phyloP scores from a whole-genome alignment of 2,797 vertebrate species.

The Macrochelys suwanniensis region DNA sequence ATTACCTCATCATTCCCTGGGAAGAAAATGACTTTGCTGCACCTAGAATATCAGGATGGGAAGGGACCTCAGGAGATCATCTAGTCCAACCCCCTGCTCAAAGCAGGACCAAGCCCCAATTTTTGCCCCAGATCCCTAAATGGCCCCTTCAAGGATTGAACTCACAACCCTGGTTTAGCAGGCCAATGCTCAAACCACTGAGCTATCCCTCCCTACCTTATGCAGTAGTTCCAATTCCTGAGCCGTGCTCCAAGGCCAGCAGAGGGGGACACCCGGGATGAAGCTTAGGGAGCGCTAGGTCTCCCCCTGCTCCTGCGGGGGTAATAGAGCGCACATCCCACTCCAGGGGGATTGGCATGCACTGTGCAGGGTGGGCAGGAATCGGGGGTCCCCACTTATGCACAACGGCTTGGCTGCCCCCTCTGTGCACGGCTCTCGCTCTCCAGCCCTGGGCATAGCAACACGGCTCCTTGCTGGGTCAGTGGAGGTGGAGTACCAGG shows the following conservation, averaged over 20 bases:
- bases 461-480: neutral
- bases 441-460: neutral
- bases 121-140: too few species aligned
- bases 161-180: too few species aligned
- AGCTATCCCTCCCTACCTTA: neutral
- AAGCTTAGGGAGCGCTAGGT: neutral
- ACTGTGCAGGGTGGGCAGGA: too few species aligned
- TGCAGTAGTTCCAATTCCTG: neutral
- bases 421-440: neutral
- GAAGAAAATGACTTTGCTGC: conserved; percentile 23
- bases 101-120: too few species aligned
- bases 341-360: neutral
- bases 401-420: too few species aligned
- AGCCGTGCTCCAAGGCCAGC: neutral
- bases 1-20: conserved; percentile 17
- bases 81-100: too few species aligned
- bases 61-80: too few species aligned
- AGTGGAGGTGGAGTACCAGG: too few species aligned
- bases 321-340: neutral
- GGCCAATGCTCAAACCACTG: too few species aligned
- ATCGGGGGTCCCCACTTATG: too few species aligned
- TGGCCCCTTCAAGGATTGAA: too few species aligned
- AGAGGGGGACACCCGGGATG: neutral
- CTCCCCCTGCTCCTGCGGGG: neutral
- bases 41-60: neutral